A percentile compares a stretch with the other conserved stretches of the same genome.
Conservation (phyloP, 1,140 invertebrate genomes). For the Lepidurus apus region DNA sequence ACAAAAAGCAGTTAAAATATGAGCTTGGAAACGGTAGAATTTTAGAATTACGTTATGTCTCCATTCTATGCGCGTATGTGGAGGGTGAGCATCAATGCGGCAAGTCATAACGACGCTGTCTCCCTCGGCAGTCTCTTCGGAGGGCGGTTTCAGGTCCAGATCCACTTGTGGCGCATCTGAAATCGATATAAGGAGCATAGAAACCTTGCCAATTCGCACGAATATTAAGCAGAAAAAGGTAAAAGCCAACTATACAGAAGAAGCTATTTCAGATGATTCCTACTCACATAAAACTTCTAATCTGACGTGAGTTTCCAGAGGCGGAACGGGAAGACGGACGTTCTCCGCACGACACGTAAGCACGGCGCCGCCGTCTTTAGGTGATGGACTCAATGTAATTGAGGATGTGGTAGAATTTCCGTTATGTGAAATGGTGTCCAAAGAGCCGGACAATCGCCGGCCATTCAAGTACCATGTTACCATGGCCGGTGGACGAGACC, state of each 20-base stretch:
- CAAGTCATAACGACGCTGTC: conserved; percentile 14
- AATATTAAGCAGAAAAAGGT: background rate
- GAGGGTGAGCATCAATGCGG: conserved; percentile 20
- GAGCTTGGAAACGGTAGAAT: background rate
- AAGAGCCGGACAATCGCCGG: conserved; percentile 28
- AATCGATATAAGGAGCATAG: conserved; percentile 1
- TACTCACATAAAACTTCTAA: conserved; percentile 33
- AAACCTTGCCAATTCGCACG: background rate
- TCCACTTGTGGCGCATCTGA: conserved; percentile 17
- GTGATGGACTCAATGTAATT: conserved; percentile 68
- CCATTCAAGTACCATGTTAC: conserved; percentile 39
- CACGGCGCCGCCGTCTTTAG: conserved; percentile 74
- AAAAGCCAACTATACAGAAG: background rate
- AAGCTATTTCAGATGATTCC: too few relatives aligned
- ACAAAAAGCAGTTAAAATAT: background rate
- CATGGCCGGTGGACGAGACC: conserved; percentile 38
- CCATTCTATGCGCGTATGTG: conserved; percentile 6
- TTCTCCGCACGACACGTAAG: conserved; percentile 73
- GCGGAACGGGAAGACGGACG: conserved; percentile 30
- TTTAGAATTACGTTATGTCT: conserved; percentile 11
- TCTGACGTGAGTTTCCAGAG: conserved; percentile 26
- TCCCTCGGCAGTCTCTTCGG: background rate
- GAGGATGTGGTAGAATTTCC: conserved; percentile 76
- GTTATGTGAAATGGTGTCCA: conserved; percentile 55
- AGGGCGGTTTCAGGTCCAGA: background rate